A percentile compares a stretch with the other conserved stretches of the same genome.
phyloP scores from a whole-genome alignment of 2,113 vertebrate genomes.

The zebrafish (Danio rerio) region GRCz12tu NC_133188.1:36602501-36603000 shows the following conservation, averaged over 20 bases:
- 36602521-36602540: not conserved
- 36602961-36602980: not conserved
- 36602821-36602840: not conserved
- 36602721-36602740: conserved; percentile 48
- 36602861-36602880: not conserved
- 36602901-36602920: not conserved
- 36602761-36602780: not conserved
- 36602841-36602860: not conserved
- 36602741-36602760: conserved; percentile 1
- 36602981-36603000: not conserved
- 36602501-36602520: not conserved
- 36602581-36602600: conserved; percentile 6
- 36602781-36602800: not conserved
- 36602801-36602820: not conserved
- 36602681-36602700: conserved; percentile 31
- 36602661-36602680: conserved; percentile 75
- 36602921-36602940: not conserved
- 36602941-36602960: not conserved
- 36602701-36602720: not conserved
- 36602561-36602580: not conserved
- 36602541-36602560: not conserved
- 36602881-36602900: not conserved
- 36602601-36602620: not conserved
- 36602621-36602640: not conserved
- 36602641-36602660: conserved; percentile 54